Evolutionary conservation across 2,888 invertebrate genomes (phyloP).

Genomic region (Mylabris sibirica): DNA sequence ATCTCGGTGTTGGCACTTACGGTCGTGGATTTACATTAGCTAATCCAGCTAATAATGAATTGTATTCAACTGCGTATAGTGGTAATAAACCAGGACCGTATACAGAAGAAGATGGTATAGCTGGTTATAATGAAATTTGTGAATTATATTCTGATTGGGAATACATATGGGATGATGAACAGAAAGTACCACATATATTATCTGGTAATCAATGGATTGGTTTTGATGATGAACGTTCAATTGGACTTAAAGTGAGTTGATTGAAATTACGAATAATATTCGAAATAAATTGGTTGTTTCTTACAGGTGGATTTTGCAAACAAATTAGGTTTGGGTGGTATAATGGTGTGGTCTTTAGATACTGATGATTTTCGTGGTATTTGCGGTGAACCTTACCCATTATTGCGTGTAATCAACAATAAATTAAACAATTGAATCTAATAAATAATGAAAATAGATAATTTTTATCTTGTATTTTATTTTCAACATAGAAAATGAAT

Average conservation of each 20-base stretch:
- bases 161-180: conserved; percentile 50
- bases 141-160: conserved; percentile 43
- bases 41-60: conserved; percentile 57
- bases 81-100: conserved; percentile 70
- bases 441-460: background rate
- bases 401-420: conserved; percentile 61
- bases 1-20: conserved; percentile 75
- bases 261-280: conserved; percentile 1
- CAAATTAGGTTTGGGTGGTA: conserved; percentile 62
- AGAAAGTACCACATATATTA: conserved; percentile 68
- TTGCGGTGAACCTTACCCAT: conserved; percentile 65
- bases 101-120: conserved; percentile 69
- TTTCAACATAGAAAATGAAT: conserved; percentile 45
- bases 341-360: conserved; percentile 80
- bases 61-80: conserved; percentile 68
- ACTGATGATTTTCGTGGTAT: conserved; percentile 74
- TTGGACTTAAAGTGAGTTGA: conserved; percentile 60
- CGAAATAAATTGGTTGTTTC: background rate
- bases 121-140: conserved; percentile 77
- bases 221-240: conserved; percentile 68
- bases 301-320: conserved; percentile 37
- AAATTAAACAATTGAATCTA: conserved; percentile 10
- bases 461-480: conserved; percentile 10
- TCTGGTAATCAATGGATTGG: conserved; percentile 71
- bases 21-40: conserved; percentile 72